phyloP scores from a whole-genome alignment of 2,888 invertebrate genomes.

The Caenorhabditis sp. region DNA sequence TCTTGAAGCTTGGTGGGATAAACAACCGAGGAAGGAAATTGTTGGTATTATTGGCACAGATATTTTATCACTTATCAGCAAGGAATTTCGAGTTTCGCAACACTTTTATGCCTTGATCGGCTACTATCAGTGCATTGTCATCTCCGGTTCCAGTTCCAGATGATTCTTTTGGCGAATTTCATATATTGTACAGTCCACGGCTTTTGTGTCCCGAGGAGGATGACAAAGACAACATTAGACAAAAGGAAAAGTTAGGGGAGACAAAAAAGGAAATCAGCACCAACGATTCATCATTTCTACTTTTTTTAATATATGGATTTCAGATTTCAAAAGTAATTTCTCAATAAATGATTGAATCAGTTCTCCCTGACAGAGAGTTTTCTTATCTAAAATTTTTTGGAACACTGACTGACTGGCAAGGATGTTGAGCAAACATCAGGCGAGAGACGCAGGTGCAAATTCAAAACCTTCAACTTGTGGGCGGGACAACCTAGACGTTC shows the following conservation, averaged over 20 bases:
- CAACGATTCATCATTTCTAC: too few relatives aligned
- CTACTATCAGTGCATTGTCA: conserved; percentile 7
- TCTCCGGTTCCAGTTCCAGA: conserved; percentile 4
- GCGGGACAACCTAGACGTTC: conserved; percentile 4
- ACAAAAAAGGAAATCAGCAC: too few relatives aligned
- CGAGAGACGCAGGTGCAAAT: conserved; percentile 4
- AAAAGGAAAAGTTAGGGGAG: conserved; percentile 1
- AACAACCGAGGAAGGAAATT: neutral
- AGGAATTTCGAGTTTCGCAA: neutral
- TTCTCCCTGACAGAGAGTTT: too few relatives aligned
- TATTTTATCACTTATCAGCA: neutral
- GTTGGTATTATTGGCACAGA: neutral
- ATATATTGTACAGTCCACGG: neutral
- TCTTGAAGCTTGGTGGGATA: conserved; percentile 6
- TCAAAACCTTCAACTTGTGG: neutral
- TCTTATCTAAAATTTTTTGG: neutral
- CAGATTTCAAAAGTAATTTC: neutral
- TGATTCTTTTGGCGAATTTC: neutral
- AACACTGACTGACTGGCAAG: neutral
- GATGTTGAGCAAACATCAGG: conserved; percentile 9
- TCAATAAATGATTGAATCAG: too few relatives aligned
- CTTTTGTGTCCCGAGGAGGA: conserved; percentile 22
- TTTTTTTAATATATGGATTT: neutral
- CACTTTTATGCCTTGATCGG: neutral
- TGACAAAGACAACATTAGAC: conserved; percentile 30